A percentile compares a stretch with the other conserved stretches of the same genome.
These are phyloP conservation scores for Lynx canadensis DNA, from an alignment of 2,113 vertebrate species.

Conservation along the genomic window DNA sequence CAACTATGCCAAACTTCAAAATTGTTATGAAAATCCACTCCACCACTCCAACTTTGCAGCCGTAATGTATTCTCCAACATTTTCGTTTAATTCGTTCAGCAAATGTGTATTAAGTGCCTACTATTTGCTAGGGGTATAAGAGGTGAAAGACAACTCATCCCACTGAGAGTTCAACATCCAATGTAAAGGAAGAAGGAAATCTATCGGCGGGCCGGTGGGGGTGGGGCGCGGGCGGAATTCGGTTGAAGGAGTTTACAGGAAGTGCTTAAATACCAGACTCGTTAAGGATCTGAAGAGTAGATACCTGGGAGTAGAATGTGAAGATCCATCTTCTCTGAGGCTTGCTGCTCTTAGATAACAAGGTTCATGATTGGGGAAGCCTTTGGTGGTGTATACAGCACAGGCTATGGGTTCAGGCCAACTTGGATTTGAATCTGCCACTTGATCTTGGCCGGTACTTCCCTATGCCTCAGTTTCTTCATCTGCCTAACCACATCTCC, in stretches of 20 bases:
- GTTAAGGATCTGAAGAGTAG: conserved; percentile 45
- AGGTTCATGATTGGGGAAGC: conserved; percentile 37
- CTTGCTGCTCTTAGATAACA: conserved; percentile 26
- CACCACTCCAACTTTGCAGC: conserved; percentile 7
- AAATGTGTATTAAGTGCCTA: conserved; percentile 2
- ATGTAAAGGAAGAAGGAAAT: conserved; percentile 51
- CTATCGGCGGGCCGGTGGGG: background rate
- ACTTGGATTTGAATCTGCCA: conserved; percentile 20
- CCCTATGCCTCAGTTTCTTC: conserved; percentile 27
- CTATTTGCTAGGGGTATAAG: conserved; percentile 16
- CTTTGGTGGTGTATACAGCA: conserved; percentile 32
- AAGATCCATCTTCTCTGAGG: conserved; percentile 26
- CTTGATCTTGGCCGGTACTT: conserved; percentile 45
- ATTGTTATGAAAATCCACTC: conserved; percentile 40
- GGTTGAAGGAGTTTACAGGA: background rate
- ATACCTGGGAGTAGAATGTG: conserved; percentile 13
- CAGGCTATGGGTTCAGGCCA: background rate
- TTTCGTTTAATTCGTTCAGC: conserved; percentile 51
- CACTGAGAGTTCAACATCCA: conserved; percentile 11
- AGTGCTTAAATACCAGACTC: background rate
- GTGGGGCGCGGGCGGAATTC: conserved; percentile 19
- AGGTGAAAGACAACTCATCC: background rate
- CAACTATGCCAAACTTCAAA: conserved; percentile 36
- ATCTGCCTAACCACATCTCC: conserved; percentile 20
- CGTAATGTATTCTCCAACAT: conserved; percentile 22